Base-by-base conservation (phyloP, 2,113 vertebrate species). In the Echinops telfairi region DNA sequence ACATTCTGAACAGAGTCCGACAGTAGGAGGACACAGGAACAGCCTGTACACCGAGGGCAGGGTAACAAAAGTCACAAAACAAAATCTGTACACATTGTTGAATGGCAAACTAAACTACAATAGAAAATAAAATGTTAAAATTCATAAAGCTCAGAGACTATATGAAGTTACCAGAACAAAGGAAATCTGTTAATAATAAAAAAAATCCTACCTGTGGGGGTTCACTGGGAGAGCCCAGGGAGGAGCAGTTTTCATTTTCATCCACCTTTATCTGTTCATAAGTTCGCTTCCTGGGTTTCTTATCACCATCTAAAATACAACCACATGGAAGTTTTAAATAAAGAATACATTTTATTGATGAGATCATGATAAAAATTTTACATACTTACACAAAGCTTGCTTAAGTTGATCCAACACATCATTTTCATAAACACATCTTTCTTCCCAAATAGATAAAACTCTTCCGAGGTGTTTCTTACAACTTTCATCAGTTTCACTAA, bases 401-500 rank as follows among this genome's bases (percentile, higher is more conserved):
- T 98, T 99, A 96, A 99, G 99, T 96, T 99, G 99, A 89, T 99
- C 99, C 97, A 99, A 98, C 60, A 99, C 98, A 97, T 99, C 98
- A 89, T 98, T 99, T 96, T 99, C 99, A 97, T 99, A 99, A 93
- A 99, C 99, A 58, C 98, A 99, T 97, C 99, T 99, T 98, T 99
- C 99, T 97, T 99, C 99, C 99, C 99, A 99, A 97, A 99, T 99
- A 94, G 99, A 99, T 23, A 99, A 97, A 86, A 99, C 99, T 94
- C 99, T 98, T 90, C 98, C 98, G 96, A 99, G 97, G 95, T 99
- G 99, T 91, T 99, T 99, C 98, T 99, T 99, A 97, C 99, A 99
- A 95, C 99, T 98, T 70, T 99, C 99, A 95, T 99, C 99, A 36
- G 99, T 98, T 85, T 99, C 99, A 96, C 99, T 99, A 96, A 76